Percentiles rank a stretch among this genome's conserved stretches.
phyloP scores from a whole-genome alignment of 2,888 invertebrate genomes.

The Brenthis daphne region DNA sequence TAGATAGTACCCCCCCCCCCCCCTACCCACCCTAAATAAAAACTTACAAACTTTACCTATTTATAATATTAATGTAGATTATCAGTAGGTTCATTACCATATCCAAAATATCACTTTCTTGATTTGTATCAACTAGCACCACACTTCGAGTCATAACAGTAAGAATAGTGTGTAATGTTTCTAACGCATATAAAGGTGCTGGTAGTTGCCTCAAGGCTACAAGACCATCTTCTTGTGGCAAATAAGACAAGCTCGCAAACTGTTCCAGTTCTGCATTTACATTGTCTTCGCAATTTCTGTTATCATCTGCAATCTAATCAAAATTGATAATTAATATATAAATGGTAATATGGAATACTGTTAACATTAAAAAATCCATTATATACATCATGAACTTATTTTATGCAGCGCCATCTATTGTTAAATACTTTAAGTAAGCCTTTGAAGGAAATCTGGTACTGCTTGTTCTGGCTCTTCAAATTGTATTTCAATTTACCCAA shows the following conservation, averaged over 20 bases:
- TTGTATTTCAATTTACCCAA: too few species aligned
- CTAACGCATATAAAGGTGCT: slow-evolving; percentile 68
- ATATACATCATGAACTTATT: too few species aligned
- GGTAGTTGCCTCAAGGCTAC: slow-evolving; percentile 65
- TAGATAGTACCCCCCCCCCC: too few species aligned
- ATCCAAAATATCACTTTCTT: slow-evolving; percentile 53
- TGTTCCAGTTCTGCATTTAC: slow-evolving; percentile 61
- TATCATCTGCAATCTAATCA: slow-evolving; percentile 54
- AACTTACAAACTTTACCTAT: too few species aligned
- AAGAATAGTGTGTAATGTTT: slow-evolving; percentile 59
- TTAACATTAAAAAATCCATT: too few species aligned
- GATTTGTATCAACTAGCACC: slow-evolving; percentile 46
- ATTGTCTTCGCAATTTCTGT: slow-evolving; percentile 53
- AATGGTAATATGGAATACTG: too few species aligned
- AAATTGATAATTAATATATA: background rate
- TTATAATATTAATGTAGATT: background rate
- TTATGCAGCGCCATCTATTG: too few species aligned
- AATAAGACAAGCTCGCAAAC: slow-evolving; percentile 48
- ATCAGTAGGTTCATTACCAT: slow-evolving; percentile 50
- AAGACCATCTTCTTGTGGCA: slow-evolving; percentile 54
- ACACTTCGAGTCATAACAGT: slow-evolving; percentile 62
- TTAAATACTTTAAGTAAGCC: too few species aligned
- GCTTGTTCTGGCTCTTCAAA: too few species aligned
- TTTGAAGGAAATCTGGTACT: too few species aligned
- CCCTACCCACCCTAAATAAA: background rate